Evolutionary conservation across 2,888 invertebrate genomes (phyloP).

Genomic region (Pheosia gnoma): DNA sequence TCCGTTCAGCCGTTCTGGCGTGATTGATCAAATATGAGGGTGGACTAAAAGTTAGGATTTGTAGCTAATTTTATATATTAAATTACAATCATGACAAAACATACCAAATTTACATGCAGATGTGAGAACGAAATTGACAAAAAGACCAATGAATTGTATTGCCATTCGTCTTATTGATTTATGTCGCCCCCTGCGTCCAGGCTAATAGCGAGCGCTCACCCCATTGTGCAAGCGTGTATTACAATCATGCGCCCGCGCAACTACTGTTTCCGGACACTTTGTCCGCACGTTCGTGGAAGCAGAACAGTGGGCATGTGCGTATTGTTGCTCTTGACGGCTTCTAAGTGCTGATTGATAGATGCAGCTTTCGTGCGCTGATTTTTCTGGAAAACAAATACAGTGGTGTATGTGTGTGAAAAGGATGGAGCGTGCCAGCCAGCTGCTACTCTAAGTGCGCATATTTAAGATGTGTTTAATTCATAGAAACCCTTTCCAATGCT

Average conservation of each 20-base stretch:
- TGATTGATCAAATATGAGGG: too few relatives aligned
- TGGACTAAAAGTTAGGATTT: too few relatives aligned
- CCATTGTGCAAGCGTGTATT: constrained; percentile 38
- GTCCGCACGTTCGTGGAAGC: constrained; percentile 54
- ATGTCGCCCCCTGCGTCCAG: constrained; percentile 40
- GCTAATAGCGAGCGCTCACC: constrained; percentile 38
- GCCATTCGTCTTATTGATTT: constrained; percentile 36
- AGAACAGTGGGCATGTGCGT: constrained; percentile 37
- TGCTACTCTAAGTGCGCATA: background rate
- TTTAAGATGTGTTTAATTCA: too few relatives aligned
- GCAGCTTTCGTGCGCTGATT: constrained; percentile 10
- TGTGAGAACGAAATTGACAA: constrained; percentile 35
- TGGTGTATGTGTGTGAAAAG: background rate
- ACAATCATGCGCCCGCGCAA: constrained; percentile 25
- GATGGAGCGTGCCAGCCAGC: background rate
- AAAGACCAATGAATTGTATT: constrained; percentile 6
- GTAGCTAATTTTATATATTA: background rate
- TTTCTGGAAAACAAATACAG: constrained; percentile 1
- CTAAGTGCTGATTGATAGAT: constrained; percentile 30
- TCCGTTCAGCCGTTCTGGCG: too few relatives aligned
- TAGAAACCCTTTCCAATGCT: too few relatives aligned
- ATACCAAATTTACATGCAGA: constrained; percentile 43
- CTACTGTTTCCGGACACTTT: constrained; percentile 66
- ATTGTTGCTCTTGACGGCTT: constrained; percentile 31
- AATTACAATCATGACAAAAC: background rate